A percentile compares a stretch with the other conserved stretches of the same genome.
Conservation (phyloP, 2,888 invertebrate genomes). For the Perizoma flavofasciatum region DNA sequence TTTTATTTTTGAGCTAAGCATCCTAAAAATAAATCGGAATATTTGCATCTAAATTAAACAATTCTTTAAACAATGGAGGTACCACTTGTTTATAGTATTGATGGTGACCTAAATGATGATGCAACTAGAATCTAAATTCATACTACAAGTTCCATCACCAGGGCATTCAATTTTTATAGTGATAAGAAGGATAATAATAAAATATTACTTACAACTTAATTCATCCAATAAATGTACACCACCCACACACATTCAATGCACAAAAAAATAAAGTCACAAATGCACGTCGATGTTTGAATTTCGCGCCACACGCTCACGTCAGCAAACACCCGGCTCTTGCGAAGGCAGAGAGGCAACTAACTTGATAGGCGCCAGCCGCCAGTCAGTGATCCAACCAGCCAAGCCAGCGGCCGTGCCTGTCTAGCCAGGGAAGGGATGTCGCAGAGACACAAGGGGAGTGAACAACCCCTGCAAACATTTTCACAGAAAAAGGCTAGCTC, state of each 20-base stretch:
- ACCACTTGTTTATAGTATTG: no score
- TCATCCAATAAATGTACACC: constrained; percentile 14
- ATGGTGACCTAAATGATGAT: no score
- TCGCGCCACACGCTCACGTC: constrained; percentile 57
- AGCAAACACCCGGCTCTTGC: constrained; percentile 53
- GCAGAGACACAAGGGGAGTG: constrained; percentile 50
- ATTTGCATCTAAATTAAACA: no score
- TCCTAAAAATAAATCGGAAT: no score
- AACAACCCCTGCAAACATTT: constrained; percentile 55
- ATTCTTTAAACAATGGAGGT: no score
- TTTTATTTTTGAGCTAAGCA: no score
- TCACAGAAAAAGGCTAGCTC: constrained; percentile 62
- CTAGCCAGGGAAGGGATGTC: constrained; percentile 66
- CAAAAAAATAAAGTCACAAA: constrained; percentile 42
- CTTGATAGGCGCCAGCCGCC: constrained; percentile 31
- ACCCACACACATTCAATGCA: constrained; percentile 40
- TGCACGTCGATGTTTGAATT: constrained; percentile 55
- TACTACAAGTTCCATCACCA: no score
- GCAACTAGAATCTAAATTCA: no score
- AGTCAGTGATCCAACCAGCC: no score
- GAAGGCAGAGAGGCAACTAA: constrained; percentile 61
- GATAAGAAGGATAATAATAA: not conserved
- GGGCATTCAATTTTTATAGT: no score
- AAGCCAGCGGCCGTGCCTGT: constrained; percentile 46
- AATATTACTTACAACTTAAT: constrained; percentile 12